A percentile compares a stretch with the other conserved stretches of the same genome.
Evolutionary conservation across 2,113 vertebrate species (phyloP).

Genomic region (Heterochromis multidens): DNA sequence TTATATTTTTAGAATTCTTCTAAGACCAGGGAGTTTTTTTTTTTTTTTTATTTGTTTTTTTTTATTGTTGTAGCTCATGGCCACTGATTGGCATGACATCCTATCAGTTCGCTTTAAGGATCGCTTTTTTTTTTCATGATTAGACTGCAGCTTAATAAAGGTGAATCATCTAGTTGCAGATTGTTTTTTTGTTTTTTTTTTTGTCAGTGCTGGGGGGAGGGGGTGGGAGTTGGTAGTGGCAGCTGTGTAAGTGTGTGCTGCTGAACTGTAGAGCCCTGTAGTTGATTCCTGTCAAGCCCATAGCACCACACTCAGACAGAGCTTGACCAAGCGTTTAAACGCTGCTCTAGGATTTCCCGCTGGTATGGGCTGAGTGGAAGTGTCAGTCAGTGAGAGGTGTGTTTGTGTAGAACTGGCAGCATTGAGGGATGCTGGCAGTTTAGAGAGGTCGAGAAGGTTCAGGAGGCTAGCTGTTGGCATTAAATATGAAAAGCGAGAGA

Average conservation of each 20-base stretch:
- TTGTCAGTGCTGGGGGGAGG: background rate
- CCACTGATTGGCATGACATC: background rate
- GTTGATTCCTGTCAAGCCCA: constrained; percentile 65
- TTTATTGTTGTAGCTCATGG: background rate
- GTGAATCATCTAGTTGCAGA: constrained; percentile 18
- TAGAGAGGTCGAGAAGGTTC: constrained; percentile 17
- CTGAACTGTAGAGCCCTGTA: constrained; percentile 36
- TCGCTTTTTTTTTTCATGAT: constrained; percentile 5
- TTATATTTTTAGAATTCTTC: background rate
- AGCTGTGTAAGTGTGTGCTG: background rate
- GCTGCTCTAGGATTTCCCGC: constrained; percentile 55
- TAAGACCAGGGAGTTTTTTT: background rate
- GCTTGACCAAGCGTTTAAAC: constrained; percentile 66
- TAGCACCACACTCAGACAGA: constrained; percentile 55
- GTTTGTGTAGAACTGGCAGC: constrained; percentile 4
- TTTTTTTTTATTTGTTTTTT: background rate
- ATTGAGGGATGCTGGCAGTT: constrained; percentile 20
- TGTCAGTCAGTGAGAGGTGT: constrained; percentile 53
- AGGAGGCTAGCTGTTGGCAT: constrained; percentile 5
- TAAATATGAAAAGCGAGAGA: background rate
- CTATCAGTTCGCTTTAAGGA: background rate
- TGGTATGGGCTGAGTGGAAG: constrained; percentile 51
- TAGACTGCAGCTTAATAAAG: background rate
- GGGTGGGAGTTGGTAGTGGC: background rate
- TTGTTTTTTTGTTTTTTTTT: constrained; percentile 41